phyloP scores from a whole-genome alignment of 1,140 invertebrate genomes.

The Aphelinus certus region DNA sequence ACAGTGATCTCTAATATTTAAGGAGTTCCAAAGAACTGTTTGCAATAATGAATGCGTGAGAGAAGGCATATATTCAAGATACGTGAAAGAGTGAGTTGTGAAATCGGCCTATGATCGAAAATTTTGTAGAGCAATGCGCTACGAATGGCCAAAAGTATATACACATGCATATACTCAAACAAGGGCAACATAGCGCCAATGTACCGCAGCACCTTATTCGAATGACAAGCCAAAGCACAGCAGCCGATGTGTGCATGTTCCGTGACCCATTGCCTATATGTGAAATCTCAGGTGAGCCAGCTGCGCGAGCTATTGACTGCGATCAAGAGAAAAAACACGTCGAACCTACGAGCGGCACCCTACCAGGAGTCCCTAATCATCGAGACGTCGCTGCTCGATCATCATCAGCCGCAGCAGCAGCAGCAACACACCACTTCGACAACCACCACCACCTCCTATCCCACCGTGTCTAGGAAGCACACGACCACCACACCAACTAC shows the following conservation, averaged over 20 bases:
- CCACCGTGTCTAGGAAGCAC: conserved; percentile 64
- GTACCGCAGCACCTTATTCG: too few relatives aligned
- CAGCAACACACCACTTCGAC: conserved; percentile 1
- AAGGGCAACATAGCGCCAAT: too few relatives aligned
- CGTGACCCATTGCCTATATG: conserved; percentile 18
- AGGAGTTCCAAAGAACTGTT: too few relatives aligned
- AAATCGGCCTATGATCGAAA: too few relatives aligned
- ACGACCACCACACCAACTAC: conserved; percentile 61
- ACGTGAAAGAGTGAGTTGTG: too few relatives aligned
- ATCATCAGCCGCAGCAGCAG: conserved; percentile 45
- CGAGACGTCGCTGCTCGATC: conserved; percentile 65
- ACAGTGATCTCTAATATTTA: too few relatives aligned
- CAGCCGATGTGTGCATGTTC: conserved; percentile 1
- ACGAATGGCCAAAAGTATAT: too few relatives aligned
- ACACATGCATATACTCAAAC: too few relatives aligned
- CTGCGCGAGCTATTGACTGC: conserved; percentile 64
- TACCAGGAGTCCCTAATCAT: conserved; percentile 63
- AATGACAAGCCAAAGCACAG: background rate
- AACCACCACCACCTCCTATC: conserved; percentile 58
- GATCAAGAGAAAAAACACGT: conserved; percentile 62
- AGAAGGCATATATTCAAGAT: too few relatives aligned
- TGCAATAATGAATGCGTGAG: too few relatives aligned
- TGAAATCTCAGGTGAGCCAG: conserved; percentile 62
- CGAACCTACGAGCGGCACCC: conserved; percentile 57
- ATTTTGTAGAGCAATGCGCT: too few relatives aligned